Evolutionary conservation across 2,888 invertebrate species (phyloP).

Genomic region (Calameuta idolon): DNA sequence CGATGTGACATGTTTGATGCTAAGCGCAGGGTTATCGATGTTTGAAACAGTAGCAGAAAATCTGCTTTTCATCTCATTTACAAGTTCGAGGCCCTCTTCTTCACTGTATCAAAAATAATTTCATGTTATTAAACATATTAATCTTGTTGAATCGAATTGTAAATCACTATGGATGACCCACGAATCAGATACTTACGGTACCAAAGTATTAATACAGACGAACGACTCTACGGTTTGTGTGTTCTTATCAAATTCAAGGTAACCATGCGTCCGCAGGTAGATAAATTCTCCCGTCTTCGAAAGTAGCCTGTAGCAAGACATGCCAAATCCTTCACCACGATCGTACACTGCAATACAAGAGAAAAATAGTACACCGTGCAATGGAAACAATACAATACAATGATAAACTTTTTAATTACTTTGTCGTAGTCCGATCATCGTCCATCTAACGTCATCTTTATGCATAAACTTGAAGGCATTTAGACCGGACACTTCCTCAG

Average conservation of each 20-base stretch:
- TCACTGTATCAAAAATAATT: constrained; percentile 65
- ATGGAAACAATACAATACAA: neutral
- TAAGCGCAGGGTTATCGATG: constrained; percentile 18
- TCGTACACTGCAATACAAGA: constrained; percentile 78
- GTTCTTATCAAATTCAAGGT: constrained; percentile 82
- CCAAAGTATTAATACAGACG: constrained; percentile 85
- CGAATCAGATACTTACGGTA: constrained; percentile 65
- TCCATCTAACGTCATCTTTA: constrained; percentile 89
- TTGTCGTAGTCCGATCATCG: constrained; percentile 86
- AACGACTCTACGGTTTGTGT: constrained; percentile 86
- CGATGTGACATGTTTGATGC: constrained; percentile 27
- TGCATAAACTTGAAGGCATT: constrained; percentile 93
- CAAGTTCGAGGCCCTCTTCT: constrained; percentile 79
- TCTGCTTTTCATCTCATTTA: constrained; percentile 83
- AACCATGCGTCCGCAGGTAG: constrained; percentile 86
- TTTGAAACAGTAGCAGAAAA: constrained; percentile 74
- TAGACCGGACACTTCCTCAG: constrained; percentile 87
- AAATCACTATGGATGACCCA: neutral
- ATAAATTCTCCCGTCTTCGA: constrained; percentile 87
- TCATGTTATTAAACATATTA: constrained; percentile 2
- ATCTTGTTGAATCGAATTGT: constrained; percentile 7
- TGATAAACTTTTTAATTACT: constrained; percentile 68
- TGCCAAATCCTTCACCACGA: constrained; percentile 83
- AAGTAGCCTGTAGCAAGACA: constrained; percentile 87
- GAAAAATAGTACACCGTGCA: constrained; percentile 40